Evolutionary conservation across 1,140 invertebrate species (phyloP).

Genomic region (Papilio aristodemus): DNA sequence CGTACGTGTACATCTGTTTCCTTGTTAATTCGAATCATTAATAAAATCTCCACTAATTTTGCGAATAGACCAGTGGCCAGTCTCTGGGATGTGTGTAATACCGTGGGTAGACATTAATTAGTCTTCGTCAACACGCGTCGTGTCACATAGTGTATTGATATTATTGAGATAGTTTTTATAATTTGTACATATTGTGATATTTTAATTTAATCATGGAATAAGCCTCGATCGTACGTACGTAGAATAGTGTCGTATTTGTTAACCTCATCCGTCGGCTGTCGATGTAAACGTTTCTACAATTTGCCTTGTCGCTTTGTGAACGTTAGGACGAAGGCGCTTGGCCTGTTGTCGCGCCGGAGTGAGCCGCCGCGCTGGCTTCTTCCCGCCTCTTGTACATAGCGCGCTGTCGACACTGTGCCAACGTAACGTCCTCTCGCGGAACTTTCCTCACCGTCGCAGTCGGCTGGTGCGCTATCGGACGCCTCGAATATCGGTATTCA

Average conservation of each 20-base stretch:
- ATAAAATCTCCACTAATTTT: constrained; percentile 50
- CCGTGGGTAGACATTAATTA: constrained; percentile 25
- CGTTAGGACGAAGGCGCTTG: constrained; percentile 23
- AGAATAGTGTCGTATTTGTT: constrained; percentile 63
- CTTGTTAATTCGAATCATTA: constrained; percentile 33
- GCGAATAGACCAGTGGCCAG: constrained; percentile 42
- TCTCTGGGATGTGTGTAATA: constrained; percentile 48
- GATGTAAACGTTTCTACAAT: constrained; percentile 51
- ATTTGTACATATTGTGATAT: constrained; percentile 80
- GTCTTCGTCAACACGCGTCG: constrained; percentile 30
- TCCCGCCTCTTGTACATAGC: constrained; percentile 44
- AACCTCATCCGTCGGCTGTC: constrained; percentile 52
- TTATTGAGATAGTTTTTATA: constrained; percentile 69
- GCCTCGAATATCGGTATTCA: constrained; percentile 39
- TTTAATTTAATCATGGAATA: constrained; percentile 75
- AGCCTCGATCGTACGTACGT: constrained; percentile 54
- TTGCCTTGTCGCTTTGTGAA: constrained; percentile 41
- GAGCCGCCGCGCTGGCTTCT: background rate
- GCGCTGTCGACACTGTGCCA: constrained; percentile 32
- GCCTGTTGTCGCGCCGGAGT: background rate
- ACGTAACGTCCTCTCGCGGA: constrained; percentile 35
- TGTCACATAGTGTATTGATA: constrained; percentile 49
- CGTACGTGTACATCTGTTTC: constrained; percentile 16
- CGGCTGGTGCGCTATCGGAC: constrained; percentile 32
- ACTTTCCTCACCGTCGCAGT: constrained; percentile 30